Percentiles rank a stretch among this genome's conserved stretches.
Conservation (phyloP, 1,140 invertebrate genomes). For the Anadara kagoshimensis region DNA sequence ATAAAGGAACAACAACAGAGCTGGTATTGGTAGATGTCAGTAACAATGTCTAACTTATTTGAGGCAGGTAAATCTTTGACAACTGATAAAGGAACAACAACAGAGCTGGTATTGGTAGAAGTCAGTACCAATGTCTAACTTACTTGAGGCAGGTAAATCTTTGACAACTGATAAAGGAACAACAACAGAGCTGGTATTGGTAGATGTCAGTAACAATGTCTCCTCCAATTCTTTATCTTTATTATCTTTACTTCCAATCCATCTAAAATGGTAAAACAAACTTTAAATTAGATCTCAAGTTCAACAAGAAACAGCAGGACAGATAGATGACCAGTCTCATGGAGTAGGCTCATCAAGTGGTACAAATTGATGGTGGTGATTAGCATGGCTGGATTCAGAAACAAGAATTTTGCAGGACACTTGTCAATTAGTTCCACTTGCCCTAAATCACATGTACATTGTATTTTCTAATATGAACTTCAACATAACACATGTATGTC, state of each 20-base stretch:
- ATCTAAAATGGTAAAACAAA: conserved; percentile 22
- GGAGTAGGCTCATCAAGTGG: no score
- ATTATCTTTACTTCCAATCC: conserved; percentile 44
- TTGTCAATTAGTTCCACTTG: no score
- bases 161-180: conserved; percentile 28
- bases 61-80: conserved; percentile 36
- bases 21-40: conserved; percentile 40
- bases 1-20: conserved; percentile 44
- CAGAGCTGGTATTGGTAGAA: conserved; percentile 39
- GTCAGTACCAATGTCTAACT: conserved; percentile 46
- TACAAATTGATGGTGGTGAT: no score
- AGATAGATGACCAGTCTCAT: no score
- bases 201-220: conserved; percentile 40
- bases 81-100: conserved; percentile 39
- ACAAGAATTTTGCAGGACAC: no score
- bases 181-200: conserved; percentile 48
- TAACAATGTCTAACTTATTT: conserved; percentile 49
- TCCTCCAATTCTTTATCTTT: conserved; percentile 43
- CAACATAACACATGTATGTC: no score
- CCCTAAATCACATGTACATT: no score
- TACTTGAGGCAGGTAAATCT: conserved; percentile 44
- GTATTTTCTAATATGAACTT: no score
- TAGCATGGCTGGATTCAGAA: no score
- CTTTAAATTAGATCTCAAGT: no score
- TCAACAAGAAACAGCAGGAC: no score